Evolutionary conservation across 2,113 vertebrate species (phyloP).

Genomic region (human): DNA sequence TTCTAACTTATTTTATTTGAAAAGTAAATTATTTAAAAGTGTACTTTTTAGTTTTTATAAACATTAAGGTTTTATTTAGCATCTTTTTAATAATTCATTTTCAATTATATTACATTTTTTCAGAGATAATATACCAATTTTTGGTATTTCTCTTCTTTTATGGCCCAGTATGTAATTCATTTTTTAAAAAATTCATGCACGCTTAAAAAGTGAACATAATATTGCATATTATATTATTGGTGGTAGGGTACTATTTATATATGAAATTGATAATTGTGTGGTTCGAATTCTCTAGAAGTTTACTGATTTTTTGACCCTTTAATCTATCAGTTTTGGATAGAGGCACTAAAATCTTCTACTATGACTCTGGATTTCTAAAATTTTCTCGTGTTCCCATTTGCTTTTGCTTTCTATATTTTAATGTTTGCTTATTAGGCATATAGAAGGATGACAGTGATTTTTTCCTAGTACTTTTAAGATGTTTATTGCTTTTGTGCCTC

Average conservation of each 20-base stretch:
- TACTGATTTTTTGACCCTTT: neutral
- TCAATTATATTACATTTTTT: neutral
- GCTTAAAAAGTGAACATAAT: neutral
- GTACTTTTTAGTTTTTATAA: neutral
- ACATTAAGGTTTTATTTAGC: neutral
- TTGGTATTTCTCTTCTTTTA: neutral
- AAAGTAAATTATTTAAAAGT: constrained; percentile 2
- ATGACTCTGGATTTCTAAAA: neutral
- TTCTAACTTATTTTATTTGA: constrained; percentile 13
- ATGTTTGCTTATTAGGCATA: neutral
- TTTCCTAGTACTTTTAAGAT: constrained; percentile 27
- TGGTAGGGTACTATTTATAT: neutral
- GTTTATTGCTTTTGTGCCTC: neutral
- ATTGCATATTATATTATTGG: neutral
- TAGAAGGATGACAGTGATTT: neutral
- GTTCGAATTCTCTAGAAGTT: neutral
- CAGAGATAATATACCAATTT: neutral
- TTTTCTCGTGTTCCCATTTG: neutral
- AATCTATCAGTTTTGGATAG: neutral
- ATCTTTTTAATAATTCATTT: constrained; percentile 4
- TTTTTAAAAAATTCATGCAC: neutral
- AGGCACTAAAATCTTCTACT: neutral
- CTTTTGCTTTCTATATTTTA: neutral
- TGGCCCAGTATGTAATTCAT: neutral
- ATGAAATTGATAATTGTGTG: neutral